Evolutionary conservation across 2,888 invertebrate genomes (phyloP), one percentile per base, ranked within the genome.

Genomic region (Agrotis ipsilon): DNA sequence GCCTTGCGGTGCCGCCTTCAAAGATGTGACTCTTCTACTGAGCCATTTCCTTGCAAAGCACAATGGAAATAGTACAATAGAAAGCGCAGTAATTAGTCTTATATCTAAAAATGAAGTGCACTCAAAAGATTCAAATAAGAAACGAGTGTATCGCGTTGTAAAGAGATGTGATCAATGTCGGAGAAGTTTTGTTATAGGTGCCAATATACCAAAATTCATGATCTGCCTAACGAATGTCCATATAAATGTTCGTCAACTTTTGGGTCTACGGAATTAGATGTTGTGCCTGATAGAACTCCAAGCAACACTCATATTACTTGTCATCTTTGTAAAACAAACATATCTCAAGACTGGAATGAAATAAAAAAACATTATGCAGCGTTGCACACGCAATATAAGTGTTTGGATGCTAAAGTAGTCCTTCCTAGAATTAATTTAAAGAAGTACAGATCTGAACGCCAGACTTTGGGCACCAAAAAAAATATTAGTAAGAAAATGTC

Each of bases 101-200:
- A 54, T 78, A n/a, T 75, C 83, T 72, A 78, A 82, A 75, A 67
- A 69, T 76, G 72, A 72, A 60, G 68, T 72, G 70, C 68, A 58
- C 65, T 49, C 32, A 46, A 75, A 72, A 78, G 78, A 78, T 48
- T 7, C 58, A 49, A 57, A n/a, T n/a, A 85, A 80, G 11, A 85
- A 65, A 68, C 84, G 87, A 78, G 81, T 90, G 64, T 94, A 91
- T 82, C 88, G 91, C 48, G 93, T 93, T 3, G 89, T 92, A 7
- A 94, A 94, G 86, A 90, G 87, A 84, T 94, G 94, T 82, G 92
- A 92, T 63, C 91, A 90, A 73, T 94, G 94, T 85, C 80, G 86
- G 68, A 89, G 91, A 79, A 92, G 88, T 78, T 93, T 94, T 73
- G 90, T 91, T 94, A 93, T 74, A 92, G 90, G 85, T 94, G 94